Percentiles rank a stretch among this genome's conserved stretches.
Evolutionary conservation across 2,113 vertebrate species (phyloP).

Genomic region (Albula glossodonta): DNA sequence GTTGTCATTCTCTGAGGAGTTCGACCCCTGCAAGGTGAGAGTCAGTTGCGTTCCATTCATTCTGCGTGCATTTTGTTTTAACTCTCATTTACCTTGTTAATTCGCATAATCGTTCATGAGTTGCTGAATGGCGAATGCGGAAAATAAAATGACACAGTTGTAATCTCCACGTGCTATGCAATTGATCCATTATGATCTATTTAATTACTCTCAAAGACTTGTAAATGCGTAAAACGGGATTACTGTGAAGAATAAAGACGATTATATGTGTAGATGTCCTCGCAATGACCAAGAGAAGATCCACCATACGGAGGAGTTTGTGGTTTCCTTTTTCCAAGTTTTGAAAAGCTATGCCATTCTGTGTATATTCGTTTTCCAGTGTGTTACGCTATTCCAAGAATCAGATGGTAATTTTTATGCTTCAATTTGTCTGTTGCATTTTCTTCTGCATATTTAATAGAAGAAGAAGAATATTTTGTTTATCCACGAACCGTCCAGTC

Average conservation of each 20-base stretch:
- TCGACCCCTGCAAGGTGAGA: slow-evolving; percentile 27
- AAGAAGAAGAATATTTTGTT: no score
- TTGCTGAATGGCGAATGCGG: neutral
- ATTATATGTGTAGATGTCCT: neutral
- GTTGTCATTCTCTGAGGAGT: slow-evolving; percentile 53
- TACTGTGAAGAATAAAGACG: neutral
- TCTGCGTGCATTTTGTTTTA: slow-evolving; percentile 13
- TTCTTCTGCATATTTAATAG: slow-evolving; percentile 5
- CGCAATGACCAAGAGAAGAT: neutral
- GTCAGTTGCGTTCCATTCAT: slow-evolving; percentile 28
- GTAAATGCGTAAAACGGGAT: neutral
- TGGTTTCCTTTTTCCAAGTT: slow-evolving; percentile 10
- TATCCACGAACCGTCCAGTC: slow-evolving; percentile 15
- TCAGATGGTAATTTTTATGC: neutral
- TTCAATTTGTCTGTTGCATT: neutral
- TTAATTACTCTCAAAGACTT: neutral
- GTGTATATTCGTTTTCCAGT: neutral
- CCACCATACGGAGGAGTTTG: neutral
- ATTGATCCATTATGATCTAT: neutral
- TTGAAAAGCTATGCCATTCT: slow-evolving; percentile 10
- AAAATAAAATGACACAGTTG: neutral
- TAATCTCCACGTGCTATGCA: neutral
- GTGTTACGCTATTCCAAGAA: neutral
- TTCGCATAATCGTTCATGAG: neutral
- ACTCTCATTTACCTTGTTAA: neutral